These are phyloP conservation scores for Spatulosminthurus flaviceps DNA, from an alignment of 2,888 invertebrate genomes.

Conservation along the genomic window DNA sequence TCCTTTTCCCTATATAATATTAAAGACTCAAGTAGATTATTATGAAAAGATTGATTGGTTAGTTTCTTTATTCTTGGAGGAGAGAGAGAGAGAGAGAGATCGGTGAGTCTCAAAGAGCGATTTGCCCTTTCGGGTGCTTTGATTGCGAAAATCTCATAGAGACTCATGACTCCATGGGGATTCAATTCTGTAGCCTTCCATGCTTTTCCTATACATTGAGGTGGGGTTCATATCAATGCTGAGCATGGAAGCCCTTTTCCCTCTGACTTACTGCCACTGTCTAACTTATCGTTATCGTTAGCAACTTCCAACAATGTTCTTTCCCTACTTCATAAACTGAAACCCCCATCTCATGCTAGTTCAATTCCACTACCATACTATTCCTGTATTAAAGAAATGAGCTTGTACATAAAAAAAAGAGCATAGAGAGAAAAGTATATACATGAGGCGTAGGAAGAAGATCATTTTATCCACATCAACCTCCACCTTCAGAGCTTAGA, in stretches of 20 bases:
- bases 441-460: background rate
- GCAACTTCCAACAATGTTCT: background rate
- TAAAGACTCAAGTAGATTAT: slow-evolving; percentile 29
- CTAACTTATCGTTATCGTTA: slow-evolving; percentile 13
- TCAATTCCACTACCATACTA: no score
- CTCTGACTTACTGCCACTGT: slow-evolving; percentile 15
- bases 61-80: slow-evolving; percentile 33
- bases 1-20: slow-evolving; percentile 4
- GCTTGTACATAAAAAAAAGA: no score
- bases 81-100: no score
- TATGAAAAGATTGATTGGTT: slow-evolving; percentile 52
- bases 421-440: no score
- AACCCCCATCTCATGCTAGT: background rate
- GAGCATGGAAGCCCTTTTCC: slow-evolving; percentile 5
- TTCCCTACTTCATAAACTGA: background rate
- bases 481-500: background rate
- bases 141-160: slow-evolving; percentile 55
- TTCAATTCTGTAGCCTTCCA: slow-evolving; percentile 51
- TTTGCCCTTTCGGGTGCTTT: slow-evolving; percentile 53
- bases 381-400: no score
- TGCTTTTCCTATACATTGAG: no score
- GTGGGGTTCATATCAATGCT: slow-evolving; percentile 32
- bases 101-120: slow-evolving; percentile 46
- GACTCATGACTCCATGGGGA: slow-evolving; percentile 53
- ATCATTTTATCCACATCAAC: slow-evolving; percentile 27